phyloP scores from a whole-genome alignment of 2,113 vertebrate species.

The Lampris incognitus region DNA sequence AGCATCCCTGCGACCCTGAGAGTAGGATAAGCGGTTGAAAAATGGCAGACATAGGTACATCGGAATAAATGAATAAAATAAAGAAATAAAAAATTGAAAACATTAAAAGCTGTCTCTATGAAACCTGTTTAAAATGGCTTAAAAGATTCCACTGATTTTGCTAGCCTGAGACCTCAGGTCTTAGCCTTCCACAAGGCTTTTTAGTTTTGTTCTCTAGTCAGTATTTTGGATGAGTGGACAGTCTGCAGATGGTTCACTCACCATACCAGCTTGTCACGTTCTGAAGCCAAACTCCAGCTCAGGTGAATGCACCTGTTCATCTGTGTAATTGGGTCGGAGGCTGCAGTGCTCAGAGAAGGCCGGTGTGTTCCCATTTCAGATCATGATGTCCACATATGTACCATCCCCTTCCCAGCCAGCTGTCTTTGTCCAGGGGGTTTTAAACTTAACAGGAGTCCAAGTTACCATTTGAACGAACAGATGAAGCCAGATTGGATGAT shows the following conservation, averaged over 20 bases:
- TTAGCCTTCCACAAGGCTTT: not conserved
- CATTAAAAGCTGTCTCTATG: no score
- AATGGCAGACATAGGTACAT: no score
- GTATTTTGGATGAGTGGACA: not conserved
- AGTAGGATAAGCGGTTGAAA: no score
- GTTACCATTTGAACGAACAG: not conserved
- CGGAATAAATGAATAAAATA: no score
- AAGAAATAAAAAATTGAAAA: no score
- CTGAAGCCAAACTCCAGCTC: not conserved
- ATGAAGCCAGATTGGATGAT: not conserved
- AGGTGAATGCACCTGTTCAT: constrained; percentile 9
- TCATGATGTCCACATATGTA: not conserved
- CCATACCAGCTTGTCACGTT: not conserved
- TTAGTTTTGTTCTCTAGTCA: not conserved
- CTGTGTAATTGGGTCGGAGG: constrained; percentile 8
- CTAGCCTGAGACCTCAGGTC: no score
- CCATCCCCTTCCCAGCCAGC: constrained; percentile 11
- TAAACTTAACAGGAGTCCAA: not conserved
- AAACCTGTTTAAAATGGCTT: no score
- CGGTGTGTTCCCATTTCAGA: constrained; percentile 36
- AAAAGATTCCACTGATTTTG: no score
- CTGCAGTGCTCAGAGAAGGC: constrained; percentile 22
- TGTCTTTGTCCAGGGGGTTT: not conserved
- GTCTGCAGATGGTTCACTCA: constrained; percentile 4
- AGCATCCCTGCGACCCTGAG: no score